Evolutionary conservation across 1,140 invertebrate genomes (phyloP).

Genomic region (Rhagoletis pomonella): DNA sequence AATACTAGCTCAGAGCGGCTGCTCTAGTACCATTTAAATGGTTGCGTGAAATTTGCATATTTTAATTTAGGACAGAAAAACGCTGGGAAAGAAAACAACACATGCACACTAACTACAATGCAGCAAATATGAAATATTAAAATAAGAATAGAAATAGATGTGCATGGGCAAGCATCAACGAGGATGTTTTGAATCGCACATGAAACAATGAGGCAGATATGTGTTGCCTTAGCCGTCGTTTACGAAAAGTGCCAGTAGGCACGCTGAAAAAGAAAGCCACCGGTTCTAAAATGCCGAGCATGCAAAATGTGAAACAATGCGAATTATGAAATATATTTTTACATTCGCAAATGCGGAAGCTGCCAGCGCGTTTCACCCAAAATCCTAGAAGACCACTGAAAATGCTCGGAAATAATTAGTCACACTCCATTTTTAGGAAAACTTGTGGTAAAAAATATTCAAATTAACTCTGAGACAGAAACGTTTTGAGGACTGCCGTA

Average conservation of each 20-base stretch:
- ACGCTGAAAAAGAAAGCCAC: background rate
- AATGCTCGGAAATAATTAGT: background rate
- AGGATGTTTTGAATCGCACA: background rate
- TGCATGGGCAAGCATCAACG: background rate
- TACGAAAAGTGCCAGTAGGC: background rate
- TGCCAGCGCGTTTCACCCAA: background rate
- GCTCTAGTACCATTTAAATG: background rate
- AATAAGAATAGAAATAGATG: background rate
- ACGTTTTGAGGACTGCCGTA: too few species aligned
- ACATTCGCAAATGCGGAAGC: constrained; percentile 1
- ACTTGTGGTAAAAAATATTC: background rate
- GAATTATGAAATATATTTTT: constrained; percentile 6
- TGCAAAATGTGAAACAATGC: constrained; percentile 24
- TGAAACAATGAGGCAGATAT: too few species aligned
- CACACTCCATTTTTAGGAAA: constrained; percentile 2
- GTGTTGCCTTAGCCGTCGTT: background rate
- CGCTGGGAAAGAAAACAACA: constrained; percentile 10
- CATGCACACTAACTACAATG: background rate
- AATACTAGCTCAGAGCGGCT: background rate
- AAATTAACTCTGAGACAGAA: background rate
- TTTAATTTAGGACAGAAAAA: constrained; percentile 2
- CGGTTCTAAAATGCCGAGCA: background rate
- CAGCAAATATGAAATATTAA: constrained; percentile 3
- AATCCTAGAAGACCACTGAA: background rate
- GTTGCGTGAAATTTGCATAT: constrained; percentile 29